Evolutionary conservation across 2,888 invertebrate genomes (phyloP), one percentile per base, ranked within the genome.

Genomic region (Leptinotarsa tumamoca): DNA sequence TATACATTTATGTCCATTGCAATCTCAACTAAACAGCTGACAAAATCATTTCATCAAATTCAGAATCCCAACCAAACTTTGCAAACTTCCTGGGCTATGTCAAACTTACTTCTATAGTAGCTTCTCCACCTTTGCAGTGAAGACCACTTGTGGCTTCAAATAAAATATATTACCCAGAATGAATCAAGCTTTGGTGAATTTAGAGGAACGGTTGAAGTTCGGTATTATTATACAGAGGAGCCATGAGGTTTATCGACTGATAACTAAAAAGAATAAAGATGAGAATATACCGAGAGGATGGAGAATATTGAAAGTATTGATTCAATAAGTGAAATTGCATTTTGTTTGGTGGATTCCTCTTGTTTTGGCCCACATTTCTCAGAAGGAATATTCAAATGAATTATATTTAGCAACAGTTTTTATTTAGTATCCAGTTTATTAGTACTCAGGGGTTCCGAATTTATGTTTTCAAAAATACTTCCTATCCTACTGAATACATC

Each of bases 401-500:
- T 18, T 23, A 14, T 56, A 27, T 33, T 33, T n/a, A 63, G 14
- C 13, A 17, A 61, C 7, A n/a, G 4, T 17, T n/a, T 63, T 43
- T 33, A 54, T 43, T 21, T 43, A 17, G 43, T 49, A 58, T 70
- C 21, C 10, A 50, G 21, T 66, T 70, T 70, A 49, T 66, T 67
- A 13, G 52, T 52, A 4, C n/a, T 43, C 43, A 73, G 10, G n/a
- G 43, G 51, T 54, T 70, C 67, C 43, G 50, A 56, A 14, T 21
- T 18, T 56, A 66, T 21, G 5, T 50, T 54, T 49, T 69, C 72
- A 23, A 76, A 63, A 63, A 71, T 61, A 49, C 23, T 69, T 23
- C 18, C 56, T 18, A 78, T 61, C 18, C 17, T 72, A 27, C 82
- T 84, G 58, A 93, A 90, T 79, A 90, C 87, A 83, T 92, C 90